Percentiles rank a stretch among this genome's conserved stretches.
These are phyloP conservation scores for Sturnus vulgaris DNA, from an alignment of 2,113 vertebrate species.

Conservation along the genomic window DNA sequence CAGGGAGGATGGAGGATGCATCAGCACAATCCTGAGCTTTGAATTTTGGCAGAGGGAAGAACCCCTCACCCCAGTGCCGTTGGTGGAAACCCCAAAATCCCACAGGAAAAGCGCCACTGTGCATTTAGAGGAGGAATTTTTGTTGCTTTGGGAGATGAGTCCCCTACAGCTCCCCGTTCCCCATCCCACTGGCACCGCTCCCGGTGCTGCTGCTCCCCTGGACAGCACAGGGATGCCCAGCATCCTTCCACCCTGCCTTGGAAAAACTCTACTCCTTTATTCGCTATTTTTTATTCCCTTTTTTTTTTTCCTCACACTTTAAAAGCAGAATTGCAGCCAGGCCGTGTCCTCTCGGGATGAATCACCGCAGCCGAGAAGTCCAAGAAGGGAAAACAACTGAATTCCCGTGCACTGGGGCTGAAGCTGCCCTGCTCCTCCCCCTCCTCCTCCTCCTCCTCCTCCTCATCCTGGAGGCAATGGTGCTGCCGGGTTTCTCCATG, in stretches of 20 bases:
- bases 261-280: background rate
- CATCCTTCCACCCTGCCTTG: background rate
- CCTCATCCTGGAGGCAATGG: background rate
- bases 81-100: background rate
- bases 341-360: background rate
- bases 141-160: background rate
- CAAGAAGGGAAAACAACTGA: background rate
- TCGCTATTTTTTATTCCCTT: background rate
- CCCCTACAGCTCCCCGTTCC: accelerated
- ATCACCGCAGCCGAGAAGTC: background rate
- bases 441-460: background rate
- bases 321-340: background rate
- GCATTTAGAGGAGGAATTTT: background rate
- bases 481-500: background rate
- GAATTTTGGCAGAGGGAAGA: background rate
- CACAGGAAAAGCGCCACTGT: background rate
- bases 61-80: accelerated
- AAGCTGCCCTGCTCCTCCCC: background rate
- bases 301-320: background rate
- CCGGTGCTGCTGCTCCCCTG: accelerated
- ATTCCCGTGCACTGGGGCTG: background rate
- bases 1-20: background rate
- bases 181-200: accelerated
- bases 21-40: background rate
- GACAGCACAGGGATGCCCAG: background rate